These are phyloP conservation scores for Watsonalla cultraria DNA, from an alignment of 2,888 invertebrate species.

Conservation along the genomic window DNA sequence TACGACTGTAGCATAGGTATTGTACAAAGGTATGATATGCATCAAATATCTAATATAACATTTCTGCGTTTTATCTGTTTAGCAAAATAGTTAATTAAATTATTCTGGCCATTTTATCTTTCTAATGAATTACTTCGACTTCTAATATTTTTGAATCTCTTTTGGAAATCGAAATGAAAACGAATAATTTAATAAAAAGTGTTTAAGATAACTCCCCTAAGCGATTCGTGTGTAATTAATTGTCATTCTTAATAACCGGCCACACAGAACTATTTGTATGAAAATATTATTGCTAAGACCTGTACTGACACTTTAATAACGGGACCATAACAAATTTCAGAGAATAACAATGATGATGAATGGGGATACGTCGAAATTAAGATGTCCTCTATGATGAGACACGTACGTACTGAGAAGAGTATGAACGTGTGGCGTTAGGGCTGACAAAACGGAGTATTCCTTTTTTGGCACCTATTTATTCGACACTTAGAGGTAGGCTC, in stretches of 20 bases:
- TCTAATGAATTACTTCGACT: too few species aligned
- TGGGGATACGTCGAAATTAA: constrained; percentile 52
- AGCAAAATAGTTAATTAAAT: too few species aligned
- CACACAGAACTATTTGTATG: neutral
- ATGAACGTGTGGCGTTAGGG: constrained; percentile 24
- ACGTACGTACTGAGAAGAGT: constrained; percentile 13
- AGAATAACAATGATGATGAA: constrained; percentile 60
- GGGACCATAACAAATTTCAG: constrained; percentile 50
- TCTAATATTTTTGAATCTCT: too few species aligned
- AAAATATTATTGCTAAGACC: constrained; percentile 16
- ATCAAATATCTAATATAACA: too few species aligned
- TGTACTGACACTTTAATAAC: constrained; percentile 33
- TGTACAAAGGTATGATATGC: neutral
- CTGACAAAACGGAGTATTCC: constrained; percentile 15
- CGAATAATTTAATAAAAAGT: too few species aligned
- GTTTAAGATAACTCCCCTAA: too few species aligned
- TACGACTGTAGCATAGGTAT: neutral
- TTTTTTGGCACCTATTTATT: too few species aligned
- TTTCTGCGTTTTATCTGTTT: too few species aligned
- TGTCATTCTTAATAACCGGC: neutral
- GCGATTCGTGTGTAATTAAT: neutral
- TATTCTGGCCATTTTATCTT: too few species aligned
- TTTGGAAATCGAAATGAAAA: too few species aligned
- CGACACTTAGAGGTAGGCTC: too few species aligned
- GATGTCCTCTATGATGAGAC: constrained; percentile 39